Conservation (phyloP, 2,797 vertebrate genomes). For the Miichthys miiuy region DNA sequence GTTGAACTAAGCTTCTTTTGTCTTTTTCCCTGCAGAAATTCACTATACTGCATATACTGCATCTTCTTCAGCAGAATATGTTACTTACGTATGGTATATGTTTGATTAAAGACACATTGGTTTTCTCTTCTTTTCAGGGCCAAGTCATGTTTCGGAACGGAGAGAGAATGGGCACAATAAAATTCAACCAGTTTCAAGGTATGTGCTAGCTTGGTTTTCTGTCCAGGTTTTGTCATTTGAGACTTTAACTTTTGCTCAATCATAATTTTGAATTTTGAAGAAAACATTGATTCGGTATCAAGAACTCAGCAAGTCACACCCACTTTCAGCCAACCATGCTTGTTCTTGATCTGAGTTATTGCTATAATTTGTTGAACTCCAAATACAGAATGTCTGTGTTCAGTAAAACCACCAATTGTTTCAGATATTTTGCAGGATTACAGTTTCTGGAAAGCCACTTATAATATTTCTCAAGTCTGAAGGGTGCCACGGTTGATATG, state of each 20-base stretch:
- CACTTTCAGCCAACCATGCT: background rate
- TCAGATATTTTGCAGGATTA: constrained; percentile 31
- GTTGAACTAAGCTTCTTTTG: constrained; percentile 34
- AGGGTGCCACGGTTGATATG: constrained; percentile 23
- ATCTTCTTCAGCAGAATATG: constrained; percentile 21
- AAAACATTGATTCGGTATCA: background rate
- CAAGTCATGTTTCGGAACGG: constrained; percentile 99
- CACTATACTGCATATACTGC: constrained; percentile 14
- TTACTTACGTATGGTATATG: constrained; percentile 8
- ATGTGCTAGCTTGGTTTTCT: constrained; percentile 49
- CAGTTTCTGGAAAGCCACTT: constrained; percentile 29
- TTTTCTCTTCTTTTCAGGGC: constrained; percentile 85
- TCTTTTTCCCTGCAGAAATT: constrained; percentile 6
- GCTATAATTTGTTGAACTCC: background rate
- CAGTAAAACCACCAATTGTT: constrained; percentile 31
- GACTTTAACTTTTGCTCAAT: background rate
- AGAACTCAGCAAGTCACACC: background rate
- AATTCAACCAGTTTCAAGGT: constrained; percentile 99
- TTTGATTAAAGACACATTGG: background rate
- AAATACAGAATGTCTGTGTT: background rate
- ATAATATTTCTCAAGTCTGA: constrained; percentile 8
- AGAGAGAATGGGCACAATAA: constrained; percentile 99
- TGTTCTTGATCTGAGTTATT: constrained; percentile 2
- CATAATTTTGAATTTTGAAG: background rate
- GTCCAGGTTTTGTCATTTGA: background rate